Base-by-base conservation (phyloP, 2,797 vertebrate genomes). In the Tadarida brasiliensis region DNA sequence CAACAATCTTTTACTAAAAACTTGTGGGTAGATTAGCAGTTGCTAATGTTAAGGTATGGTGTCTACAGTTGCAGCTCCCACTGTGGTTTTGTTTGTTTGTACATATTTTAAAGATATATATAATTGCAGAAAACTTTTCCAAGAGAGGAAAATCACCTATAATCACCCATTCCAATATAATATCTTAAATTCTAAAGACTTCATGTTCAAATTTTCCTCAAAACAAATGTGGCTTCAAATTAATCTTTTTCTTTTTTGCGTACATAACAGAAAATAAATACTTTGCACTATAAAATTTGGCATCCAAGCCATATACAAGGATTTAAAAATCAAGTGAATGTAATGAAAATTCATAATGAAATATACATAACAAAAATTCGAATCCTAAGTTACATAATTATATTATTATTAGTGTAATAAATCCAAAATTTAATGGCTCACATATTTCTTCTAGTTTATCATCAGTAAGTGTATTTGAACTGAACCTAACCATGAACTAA, bases 191-290 rank as follows among this genome's bases (percentile, higher is more conserved):
- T 78, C 26, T 68, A 28, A 94, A 59, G 16, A 61, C 20, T 87
- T 96, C 28, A 67, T 78, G 56, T 95, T 81, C 33, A 88, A n/a
- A 85, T 85, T 63, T 80, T 61, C 30, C 33, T 93, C 56, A 68
- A 88, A 80, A 78, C 15, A 92, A 80, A 74, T 49, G 73, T 26
- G 30, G 11, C 26, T 88, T 91, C 63, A 78, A 84, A 83, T 87
- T 82, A 86, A 39, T 84, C 80, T 20, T 73, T 85, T 80, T 68
- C 73, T 49, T 96, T 96, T 68, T 47, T 24, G 61, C 35, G 9
- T 35, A 20, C 11, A 59, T 76, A 77, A 81, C 6, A 70, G 61
- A 86, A 95, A 95, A 84, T 63, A 65, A 74, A 77, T 86, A 61
- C 82, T 85, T 77, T 76, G 81, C 24, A 22, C 1, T 76, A 47